Evolutionary conservation across 2,113 vertebrate genomes (phyloP), one percentile per base, ranked within the genome.

Genomic region (Aptenodytes forsteri): DNA sequence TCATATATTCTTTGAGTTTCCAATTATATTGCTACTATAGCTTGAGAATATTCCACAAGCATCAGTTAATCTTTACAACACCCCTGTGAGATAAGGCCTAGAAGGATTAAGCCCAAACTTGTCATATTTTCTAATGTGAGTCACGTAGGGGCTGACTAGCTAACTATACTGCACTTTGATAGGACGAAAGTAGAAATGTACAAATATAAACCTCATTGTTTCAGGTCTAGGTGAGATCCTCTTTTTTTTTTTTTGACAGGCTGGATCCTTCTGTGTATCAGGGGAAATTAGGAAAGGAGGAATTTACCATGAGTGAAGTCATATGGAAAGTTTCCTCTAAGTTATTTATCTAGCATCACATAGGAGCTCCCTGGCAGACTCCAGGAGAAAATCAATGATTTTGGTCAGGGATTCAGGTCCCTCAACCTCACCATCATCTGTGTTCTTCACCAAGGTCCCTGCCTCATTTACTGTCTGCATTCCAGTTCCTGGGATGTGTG

Each of bases 61-160:
- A 89, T 61, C 91, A 75, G 47, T 36, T 92, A 66, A 90, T 87
- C 87, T 92, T 87, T 70, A 90, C 47, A 95, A 81, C 47, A 84
- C 18, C 73, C 26, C 15, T 55, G 23, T 18, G 44, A 95, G 89
- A 87, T 56, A 84, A 92, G 27, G 13, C 17, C 40, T 47, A 44
- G 23, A 81, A 77, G 42, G 38, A 87, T 91, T 82, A 92, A 65
- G 61, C n/a, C 72, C 86, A 95, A 92, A 91, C 61, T 84, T 95
- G 80, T 87, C 69, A 10, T 56, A 36, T 89, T 77, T 94, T 89
- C 38, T 66, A 29, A 81, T 21, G 21, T 42, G 42, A 94, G 42
- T 72, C 47, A 66, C 0, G 0, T 21, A 54, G 25, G 4, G 49
- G 7, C 36, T 78, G 30, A 23, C 29, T 79, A 65, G 46, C 16